Conservation (phyloP, 2,797 vertebrate species). For the Dallia pectoralis region DNA sequence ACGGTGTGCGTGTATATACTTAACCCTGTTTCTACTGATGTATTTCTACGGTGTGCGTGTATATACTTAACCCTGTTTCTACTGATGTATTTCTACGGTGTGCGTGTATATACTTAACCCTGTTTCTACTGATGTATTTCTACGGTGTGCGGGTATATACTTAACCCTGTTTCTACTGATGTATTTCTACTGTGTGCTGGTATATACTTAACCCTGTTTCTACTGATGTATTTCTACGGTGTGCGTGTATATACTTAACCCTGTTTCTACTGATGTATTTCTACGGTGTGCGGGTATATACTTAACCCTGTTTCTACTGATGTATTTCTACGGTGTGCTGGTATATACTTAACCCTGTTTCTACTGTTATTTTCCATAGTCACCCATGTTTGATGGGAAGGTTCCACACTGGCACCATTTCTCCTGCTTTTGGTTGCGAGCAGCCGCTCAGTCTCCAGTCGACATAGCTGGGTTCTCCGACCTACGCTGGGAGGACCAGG, state of each 20-base stretch:
- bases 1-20: too few relatives aligned
- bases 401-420: slow-evolving; percentile 98
- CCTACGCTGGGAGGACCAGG: slow-evolving; percentile 95
- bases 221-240: neutral
- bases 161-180: too few relatives aligned
- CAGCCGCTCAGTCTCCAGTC: slow-evolving; percentile 74
- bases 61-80: too few relatives aligned
- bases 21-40: neutral
- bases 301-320: too few relatives aligned
- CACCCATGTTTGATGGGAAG: slow-evolving; percentile 96
- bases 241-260: too few relatives aligned
- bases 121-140: neutral
- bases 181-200: neutral
- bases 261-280: neutral
- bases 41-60: neutral
- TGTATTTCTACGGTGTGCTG: neutral
- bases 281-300: too few relatives aligned
- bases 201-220: too few relatives aligned
- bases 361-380: slow-evolving; percentile 68
- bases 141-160: too few relatives aligned
- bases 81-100: neutral
- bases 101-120: too few relatives aligned
- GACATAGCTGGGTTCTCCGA: slow-evolving; percentile 88
- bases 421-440: slow-evolving; percentile 94
- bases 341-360: too few relatives aligned